A percentile compares a stretch with the other conserved stretches of the same genome.
Evolutionary conservation across 92 coral and sea anemone genomes (phyloP).

Genomic region (Desmophyllum pertusum): DNA sequence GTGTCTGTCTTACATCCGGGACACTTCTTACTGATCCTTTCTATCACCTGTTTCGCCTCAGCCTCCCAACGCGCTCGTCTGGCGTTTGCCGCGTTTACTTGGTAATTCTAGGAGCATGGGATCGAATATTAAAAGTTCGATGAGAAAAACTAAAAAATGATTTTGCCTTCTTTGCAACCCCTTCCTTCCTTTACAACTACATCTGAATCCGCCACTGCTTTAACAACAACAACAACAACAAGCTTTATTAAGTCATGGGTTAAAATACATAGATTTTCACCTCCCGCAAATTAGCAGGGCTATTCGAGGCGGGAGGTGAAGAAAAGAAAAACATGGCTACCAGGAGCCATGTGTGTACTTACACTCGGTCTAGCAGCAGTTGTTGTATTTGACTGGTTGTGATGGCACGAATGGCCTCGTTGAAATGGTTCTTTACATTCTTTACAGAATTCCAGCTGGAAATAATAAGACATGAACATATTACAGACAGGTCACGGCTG

Average conservation of each 20-base stretch:
- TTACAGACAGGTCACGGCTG: no score
- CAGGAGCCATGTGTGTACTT: constrained; percentile 21
- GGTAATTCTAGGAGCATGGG: constrained; percentile 62
- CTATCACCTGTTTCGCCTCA: constrained; percentile 69
- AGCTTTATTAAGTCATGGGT: no score
- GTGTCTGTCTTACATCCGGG: constrained; percentile 81
- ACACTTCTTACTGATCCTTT: constrained; percentile 72
- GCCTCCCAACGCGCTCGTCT: constrained; percentile 89
- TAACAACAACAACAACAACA: no score
- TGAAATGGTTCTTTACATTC: constrained; percentile 79
- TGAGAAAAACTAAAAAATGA: no score
- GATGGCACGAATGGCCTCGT: constrained; percentile 72
- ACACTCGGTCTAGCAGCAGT: constrained; percentile 66
- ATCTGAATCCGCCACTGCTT: no score
- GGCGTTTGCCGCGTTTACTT: constrained; percentile 69
- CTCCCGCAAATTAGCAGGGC: no score
- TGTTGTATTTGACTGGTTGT: constrained; percentile 38
- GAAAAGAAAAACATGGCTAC: no score
- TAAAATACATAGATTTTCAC: no score
- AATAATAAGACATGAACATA: not conserved
- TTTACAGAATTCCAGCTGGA: constrained; percentile 82
- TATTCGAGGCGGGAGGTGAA: no score
- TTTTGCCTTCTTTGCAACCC: no score
- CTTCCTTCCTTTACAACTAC: no score
- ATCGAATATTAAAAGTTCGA: not conserved